A percentile compares a stretch with the other conserved stretches of the same genome.
Conservation (phyloP, 2,797 vertebrate species). For the Lithobates pipiens region DNA sequence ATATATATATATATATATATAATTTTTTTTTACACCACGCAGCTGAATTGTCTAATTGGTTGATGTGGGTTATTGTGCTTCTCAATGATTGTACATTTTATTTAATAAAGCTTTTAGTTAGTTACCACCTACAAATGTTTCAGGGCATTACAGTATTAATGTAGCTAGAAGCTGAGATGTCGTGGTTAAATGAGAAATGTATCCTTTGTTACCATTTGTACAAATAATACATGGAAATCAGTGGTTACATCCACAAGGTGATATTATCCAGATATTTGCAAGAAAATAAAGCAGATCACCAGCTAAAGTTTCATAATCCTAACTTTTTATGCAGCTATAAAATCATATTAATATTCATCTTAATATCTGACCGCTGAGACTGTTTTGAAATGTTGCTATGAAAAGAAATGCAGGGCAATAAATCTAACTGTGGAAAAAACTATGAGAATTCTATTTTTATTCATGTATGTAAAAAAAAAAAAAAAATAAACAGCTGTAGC, state of each 20-base stretch:
- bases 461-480: background rate
- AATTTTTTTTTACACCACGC: no score
- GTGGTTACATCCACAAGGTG: background rate
- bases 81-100: no score
- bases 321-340: slow-evolving; percentile 2
- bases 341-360: slow-evolving; percentile 26
- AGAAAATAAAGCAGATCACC: slow-evolving; percentile 7
- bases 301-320: slow-evolving; percentile 15
- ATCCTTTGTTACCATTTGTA: slow-evolving; percentile 28
- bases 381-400: slow-evolving; percentile 14
- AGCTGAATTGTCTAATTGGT: no score
- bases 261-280: slow-evolving; percentile 28
- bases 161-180: background rate
- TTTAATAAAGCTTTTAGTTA: background rate
- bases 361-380: slow-evolving; percentile 13
- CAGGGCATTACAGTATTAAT: background rate
- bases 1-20: no score
- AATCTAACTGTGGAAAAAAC: background rate
- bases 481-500: background rate
- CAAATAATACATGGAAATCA: slow-evolving; percentile 9
- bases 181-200: slow-evolving; percentile 15
- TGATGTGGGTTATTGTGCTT: no score
- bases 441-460: background rate
- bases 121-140: background rate
- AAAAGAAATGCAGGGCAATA: slow-evolving; percentile 11